A percentile compares a stretch with the other conserved stretches of the same genome.
Evolutionary conservation across 1,140 invertebrate genomes (phyloP).

Genomic region (Drosophila nikananu): DNA sequence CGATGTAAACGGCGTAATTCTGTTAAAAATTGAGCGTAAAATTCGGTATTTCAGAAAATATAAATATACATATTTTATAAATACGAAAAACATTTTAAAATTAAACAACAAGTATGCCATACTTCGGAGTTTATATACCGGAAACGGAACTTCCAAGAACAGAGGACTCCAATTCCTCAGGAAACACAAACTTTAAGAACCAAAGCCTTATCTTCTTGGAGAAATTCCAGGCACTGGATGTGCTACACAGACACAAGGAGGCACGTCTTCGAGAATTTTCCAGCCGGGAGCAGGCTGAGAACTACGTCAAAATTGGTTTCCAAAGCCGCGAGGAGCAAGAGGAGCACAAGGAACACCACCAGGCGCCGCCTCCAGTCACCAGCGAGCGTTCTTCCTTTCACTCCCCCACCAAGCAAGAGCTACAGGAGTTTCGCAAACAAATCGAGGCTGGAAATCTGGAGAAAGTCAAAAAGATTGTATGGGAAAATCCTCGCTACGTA

Average conservation of each 20-base stretch:
- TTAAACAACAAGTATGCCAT: not conserved
- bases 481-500: constrained; percentile 94
- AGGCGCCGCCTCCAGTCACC: not conserved
- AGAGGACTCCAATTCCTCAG: not conserved
- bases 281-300: constrained; percentile 89
- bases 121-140: constrained; percentile 1
- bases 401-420: constrained; percentile 91
- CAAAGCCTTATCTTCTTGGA: constrained; percentile 88
- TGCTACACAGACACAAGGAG: constrained; percentile 90
- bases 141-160: not conserved
- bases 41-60: not conserved
- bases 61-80: not conserved
- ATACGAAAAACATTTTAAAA: too few relatives aligned
- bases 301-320: constrained; percentile 88
- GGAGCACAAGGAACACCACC: constrained; percentile 10
- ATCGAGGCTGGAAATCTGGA: constrained; percentile 92
- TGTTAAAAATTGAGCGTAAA: not conserved
- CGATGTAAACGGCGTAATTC: not conserved
- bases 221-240: constrained; percentile 89
- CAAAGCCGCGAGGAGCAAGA: constrained; percentile 72
- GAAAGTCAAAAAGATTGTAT: constrained; percentile 88
- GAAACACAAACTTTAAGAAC: not conserved
- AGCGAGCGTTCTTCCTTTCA: constrained; percentile 72
- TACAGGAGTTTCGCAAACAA: constrained; percentile 91
- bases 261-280: constrained; percentile 92